A percentile compares a stretch with the other conserved stretches of the same genome.
phyloP scores from a whole-genome alignment of 2,113 vertebrate genomes.

The Prinia subflava region DNA sequence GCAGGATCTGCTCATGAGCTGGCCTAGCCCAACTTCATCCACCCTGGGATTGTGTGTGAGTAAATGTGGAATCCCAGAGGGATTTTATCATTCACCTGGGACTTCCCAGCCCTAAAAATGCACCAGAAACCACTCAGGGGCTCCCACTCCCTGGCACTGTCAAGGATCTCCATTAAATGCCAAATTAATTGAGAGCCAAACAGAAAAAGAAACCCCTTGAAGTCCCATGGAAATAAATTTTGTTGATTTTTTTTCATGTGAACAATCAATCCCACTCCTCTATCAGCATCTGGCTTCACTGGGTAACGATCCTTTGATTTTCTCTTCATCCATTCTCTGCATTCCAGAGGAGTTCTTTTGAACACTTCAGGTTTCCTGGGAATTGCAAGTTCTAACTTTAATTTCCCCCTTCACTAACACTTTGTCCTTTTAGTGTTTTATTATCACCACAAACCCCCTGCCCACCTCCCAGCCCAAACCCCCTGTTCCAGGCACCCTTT shows the following conservation, averaged over 20 bases:
- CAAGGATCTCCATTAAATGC: background rate
- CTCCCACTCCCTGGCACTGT: background rate
- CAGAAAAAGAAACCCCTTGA: background rate
- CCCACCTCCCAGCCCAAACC: background rate
- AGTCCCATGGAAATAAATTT: background rate
- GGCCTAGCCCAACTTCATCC: background rate
- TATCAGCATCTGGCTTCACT: background rate
- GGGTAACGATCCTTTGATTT: background rate
- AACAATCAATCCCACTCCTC: background rate
- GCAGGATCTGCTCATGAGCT: background rate
- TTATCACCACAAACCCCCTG: background rate
- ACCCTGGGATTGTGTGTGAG: background rate
- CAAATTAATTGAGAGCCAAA: background rate
- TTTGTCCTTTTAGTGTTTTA: background rate
- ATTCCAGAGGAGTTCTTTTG: background rate
- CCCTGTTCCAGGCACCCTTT: accelerated
- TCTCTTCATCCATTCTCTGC: background rate
- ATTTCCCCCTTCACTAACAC: background rate
- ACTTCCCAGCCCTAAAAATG: accelerated
- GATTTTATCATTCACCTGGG: background rate
- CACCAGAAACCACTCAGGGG: background rate
- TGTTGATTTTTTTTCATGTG: background rate
- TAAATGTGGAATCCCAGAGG: background rate
- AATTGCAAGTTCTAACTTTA: background rate
- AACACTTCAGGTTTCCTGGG: background rate